Evolutionary conservation across 2,888 invertebrate species (phyloP).

Genomic region (Belgica antarctica): DNA sequence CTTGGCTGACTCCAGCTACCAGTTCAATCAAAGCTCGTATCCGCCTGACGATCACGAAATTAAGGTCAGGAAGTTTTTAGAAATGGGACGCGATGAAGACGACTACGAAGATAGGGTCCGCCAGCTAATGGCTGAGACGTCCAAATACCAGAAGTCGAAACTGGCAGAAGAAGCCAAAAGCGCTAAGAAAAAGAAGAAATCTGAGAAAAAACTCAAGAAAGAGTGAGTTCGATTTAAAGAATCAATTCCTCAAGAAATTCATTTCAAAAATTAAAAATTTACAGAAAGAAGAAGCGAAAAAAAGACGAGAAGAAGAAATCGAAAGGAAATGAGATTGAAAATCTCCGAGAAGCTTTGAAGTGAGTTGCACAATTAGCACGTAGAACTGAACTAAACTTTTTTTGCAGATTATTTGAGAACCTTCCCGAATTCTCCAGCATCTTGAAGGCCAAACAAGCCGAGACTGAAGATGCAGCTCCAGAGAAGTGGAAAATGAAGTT

Average conservation of each 20-base stretch:
- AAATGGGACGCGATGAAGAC: constrained; percentile 77
- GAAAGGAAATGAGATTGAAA: constrained; percentile 58
- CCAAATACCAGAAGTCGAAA: constrained; percentile 65
- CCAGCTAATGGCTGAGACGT: constrained; percentile 80
- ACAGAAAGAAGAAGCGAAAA: constrained; percentile 68
- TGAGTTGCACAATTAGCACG: constrained; percentile 50
- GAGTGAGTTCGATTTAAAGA: constrained; percentile 43
- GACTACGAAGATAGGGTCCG: constrained; percentile 84
- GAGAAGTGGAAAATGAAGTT: constrained; percentile 67
- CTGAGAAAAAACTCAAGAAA: constrained; percentile 57
- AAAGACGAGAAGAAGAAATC: constrained; percentile 67
- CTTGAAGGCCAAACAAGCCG: neutral
- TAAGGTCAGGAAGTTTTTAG: constrained; percentile 71
- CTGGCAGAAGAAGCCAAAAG: constrained; percentile 61
- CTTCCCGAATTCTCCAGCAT: constrained; percentile 65
- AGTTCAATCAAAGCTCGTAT: constrained; percentile 69
- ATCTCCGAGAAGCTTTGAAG: constrained; percentile 68
- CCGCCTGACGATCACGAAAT: constrained; percentile 64
- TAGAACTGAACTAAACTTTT: constrained; percentile 47
- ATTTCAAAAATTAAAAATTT: no score
- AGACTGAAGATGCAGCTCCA: constrained; percentile 27
- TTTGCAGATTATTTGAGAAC: constrained; percentile 61
- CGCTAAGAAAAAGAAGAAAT: constrained; percentile 61
- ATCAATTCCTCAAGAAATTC: constrained; percentile 56
- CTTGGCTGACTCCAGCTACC: constrained; percentile 65